Evolutionary conservation across 2,888 invertebrate genomes (phyloP), one percentile per base, ranked within the genome.

Genomic region (Xanthorhoe spadicearia): DNA sequence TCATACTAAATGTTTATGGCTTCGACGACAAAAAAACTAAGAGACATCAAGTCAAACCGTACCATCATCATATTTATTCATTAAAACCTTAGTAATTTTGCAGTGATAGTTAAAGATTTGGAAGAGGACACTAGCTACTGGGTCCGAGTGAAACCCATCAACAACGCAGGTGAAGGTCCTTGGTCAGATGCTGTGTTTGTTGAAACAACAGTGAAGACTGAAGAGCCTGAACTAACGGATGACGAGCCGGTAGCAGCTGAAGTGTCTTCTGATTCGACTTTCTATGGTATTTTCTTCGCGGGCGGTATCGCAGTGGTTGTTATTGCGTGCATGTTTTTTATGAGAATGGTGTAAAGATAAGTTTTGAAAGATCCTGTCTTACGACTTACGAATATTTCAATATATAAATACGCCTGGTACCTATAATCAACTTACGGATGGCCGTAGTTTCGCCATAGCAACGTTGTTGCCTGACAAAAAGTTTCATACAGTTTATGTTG

Each of bases 231-330:
- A 54, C 60, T 68, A 59, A 57, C 69, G 4, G 74, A 76, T 57
- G 59, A 70, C 19, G 68, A 73, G 15, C 73, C 65, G 3, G 59
- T 46, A 6, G 64, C 57, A 28, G 57, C 58, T 18, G 63, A 49
- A 50, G 38, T 52, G 2, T 51, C 46, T 54, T 55, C 23, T 50
- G 66, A 49, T 19, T 71, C 75, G 2, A 81, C 83, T 6, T 86
- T 88, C 53, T 89, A 87, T 57, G 89, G 89, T 0, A 77, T 91
- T 57, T 85, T 91, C 66, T 89, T 89, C 46, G 81, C 83, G 8
- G 87, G 83, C 13, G 87, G 84, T 4, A 82, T 91, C 48, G 60
- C 85, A 18, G 74, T 89, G 0, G 57, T 87, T 0, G 77, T 82
- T 10, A 81, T 85, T 8, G 82, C 77, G 1, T 88, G 85, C 67